Percentiles rank a stretch among this genome's conserved stretches.
phyloP scores from a whole-genome alignment of 2,797 vertebrate species.

The Apogon hyalosoma region DNA sequence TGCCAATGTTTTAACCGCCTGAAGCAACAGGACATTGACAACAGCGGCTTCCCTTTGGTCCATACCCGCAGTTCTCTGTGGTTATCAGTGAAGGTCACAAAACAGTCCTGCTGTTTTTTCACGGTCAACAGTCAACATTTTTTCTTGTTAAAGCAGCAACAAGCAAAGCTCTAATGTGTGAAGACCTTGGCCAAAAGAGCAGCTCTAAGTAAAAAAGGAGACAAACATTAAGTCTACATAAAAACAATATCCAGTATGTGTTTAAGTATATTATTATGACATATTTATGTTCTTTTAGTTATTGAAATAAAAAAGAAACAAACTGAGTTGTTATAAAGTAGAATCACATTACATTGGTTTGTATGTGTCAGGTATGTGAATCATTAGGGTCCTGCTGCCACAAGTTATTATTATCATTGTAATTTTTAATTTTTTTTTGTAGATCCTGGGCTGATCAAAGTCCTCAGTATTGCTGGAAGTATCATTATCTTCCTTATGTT shows the following conservation, averaged over 20 bases:
- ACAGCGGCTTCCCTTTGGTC: background rate
- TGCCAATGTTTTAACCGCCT: too few species aligned
- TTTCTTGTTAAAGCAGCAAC: too few species aligned
- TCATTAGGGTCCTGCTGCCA: background rate
- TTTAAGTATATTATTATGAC: too few species aligned
- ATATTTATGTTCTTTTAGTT: too few species aligned
- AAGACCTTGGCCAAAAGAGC: background rate
- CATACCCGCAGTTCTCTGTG: background rate
- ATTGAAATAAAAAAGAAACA: too few species aligned
- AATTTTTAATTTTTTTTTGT: constrained; percentile 5
- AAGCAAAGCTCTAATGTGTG: too few species aligned
- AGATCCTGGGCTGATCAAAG: constrained; percentile 61
- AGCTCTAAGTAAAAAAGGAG: background rate
- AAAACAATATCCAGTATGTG: background rate
- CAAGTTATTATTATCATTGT: background rate
- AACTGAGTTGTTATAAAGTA: background rate
- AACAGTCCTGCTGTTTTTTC: background rate
- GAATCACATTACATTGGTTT: background rate
- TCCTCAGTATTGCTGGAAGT: constrained; percentile 37
- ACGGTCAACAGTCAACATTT: background rate
- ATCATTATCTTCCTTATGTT: constrained; percentile 56
- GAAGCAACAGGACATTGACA: too few species aligned
- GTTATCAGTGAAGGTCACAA: background rate
- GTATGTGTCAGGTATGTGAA: background rate
- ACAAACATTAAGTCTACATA: background rate